These are phyloP conservation scores for Drosophila aldrichi DNA, from an alignment of 2,888 invertebrate genomes.

Conservation along the genomic window DNA sequence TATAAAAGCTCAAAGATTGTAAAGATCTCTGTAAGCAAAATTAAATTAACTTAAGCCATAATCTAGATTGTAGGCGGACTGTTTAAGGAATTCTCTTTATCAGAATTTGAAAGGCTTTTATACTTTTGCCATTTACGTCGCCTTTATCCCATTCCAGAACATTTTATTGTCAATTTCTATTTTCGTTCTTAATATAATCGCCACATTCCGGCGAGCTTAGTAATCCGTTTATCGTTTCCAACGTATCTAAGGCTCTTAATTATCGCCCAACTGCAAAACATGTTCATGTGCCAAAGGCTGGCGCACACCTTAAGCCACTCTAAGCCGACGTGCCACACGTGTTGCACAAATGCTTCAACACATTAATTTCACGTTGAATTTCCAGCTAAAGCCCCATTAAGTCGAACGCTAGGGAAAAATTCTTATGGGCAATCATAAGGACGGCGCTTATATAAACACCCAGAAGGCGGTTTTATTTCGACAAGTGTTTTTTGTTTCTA, in stretches of 20 bases:
- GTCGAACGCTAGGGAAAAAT: constrained; percentile 33
- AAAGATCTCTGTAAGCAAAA: background rate
- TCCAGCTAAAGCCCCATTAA: constrained; percentile 46
- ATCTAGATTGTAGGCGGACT: background rate
- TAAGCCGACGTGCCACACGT: constrained; percentile 44
- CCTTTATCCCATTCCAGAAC: too few species aligned
- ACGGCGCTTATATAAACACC: constrained; percentile 42
- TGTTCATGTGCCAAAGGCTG: background rate
- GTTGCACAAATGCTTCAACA: constrained; percentile 40
- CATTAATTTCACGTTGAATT: constrained; percentile 39
- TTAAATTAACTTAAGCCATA: background rate
- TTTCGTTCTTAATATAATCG: constrained; percentile 1
- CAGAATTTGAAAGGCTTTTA: too few species aligned
- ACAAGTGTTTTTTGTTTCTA: constrained; percentile 20
- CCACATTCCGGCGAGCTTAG: constrained; percentile 6
- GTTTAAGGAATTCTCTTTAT: background rate
- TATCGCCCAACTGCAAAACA: constrained; percentile 20
- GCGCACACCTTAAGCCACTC: constrained; percentile 27
- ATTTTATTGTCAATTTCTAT: constrained; percentile 9
- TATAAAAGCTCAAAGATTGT: background rate
- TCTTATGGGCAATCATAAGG: constrained; percentile 42
- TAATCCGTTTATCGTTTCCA: constrained; percentile 30
- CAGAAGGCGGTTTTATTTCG: constrained; percentile 35
- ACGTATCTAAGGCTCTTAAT: constrained; percentile 32
- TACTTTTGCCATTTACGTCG: background rate